Percentiles rank a stretch among this genome's conserved stretches.
Evolutionary conservation across 1,140 invertebrate genomes (phyloP).

Genomic region (Gryon sp.): DNA sequence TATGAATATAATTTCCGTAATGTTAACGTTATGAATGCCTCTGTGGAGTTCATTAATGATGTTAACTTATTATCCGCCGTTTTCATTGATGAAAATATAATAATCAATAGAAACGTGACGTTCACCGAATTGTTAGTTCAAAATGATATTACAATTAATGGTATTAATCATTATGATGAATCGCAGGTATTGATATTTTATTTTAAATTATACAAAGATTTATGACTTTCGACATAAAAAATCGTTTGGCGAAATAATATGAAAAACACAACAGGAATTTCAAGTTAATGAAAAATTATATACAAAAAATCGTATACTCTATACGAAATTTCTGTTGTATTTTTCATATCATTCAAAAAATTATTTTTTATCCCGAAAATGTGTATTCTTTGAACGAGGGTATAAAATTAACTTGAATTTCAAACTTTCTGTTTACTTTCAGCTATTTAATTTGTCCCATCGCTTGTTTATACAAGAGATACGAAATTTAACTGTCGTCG

Average conservation of each 20-base stretch:
- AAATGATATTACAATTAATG: slow-evolving; percentile 11
- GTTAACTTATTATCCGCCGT: slow-evolving; percentile 14
- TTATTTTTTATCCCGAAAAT: too few species aligned
- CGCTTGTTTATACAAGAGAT: slow-evolving; percentile 2
- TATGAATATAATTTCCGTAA: slow-evolving; percentile 15
- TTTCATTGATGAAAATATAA: slow-evolving; percentile 22
- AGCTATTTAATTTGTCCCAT: not conserved
- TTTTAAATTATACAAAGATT: not conserved
- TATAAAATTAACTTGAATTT: too few species aligned
- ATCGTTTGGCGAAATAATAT: not conserved
- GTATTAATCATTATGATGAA: not conserved
- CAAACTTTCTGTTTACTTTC: not conserved
- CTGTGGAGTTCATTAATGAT: slow-evolving; percentile 15
- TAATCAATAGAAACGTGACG: slow-evolving; percentile 14
- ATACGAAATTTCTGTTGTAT: too few species aligned
- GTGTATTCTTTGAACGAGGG: too few species aligned
- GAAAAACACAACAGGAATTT: too few species aligned
- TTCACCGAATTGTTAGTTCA: slow-evolving; percentile 10
- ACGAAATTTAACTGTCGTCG: slow-evolving; percentile 22
- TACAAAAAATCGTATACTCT: too few species aligned
- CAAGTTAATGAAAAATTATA: too few species aligned
- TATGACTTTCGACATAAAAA: not conserved
- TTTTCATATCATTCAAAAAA: too few species aligned
- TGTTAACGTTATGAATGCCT: slow-evolving; percentile 9
- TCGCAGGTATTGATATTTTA: not conserved